Evolutionary conservation across 2,888 invertebrate genomes (phyloP).

Genomic region (Hoplodrina blanda): DNA sequence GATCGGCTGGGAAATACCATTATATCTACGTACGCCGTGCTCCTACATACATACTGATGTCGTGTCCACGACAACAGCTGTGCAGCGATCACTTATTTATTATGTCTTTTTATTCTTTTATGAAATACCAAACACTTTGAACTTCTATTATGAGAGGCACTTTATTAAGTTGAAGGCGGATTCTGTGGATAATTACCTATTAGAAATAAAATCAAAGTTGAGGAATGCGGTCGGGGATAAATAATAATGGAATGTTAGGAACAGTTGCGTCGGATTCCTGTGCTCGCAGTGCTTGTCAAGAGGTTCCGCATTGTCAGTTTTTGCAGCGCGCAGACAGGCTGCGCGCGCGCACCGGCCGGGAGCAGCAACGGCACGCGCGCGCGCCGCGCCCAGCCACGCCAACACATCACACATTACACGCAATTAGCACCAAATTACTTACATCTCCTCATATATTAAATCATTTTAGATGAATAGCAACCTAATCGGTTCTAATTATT

Average conservation of each 20-base stretch:
- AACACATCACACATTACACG: constrained; percentile 23
- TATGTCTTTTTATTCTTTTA: constrained; percentile 64
- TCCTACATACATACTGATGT: constrained; percentile 79
- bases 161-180: constrained; percentile 57
- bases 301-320: constrained; percentile 81
- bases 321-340: constrained; percentile 48
- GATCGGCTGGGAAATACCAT: constrained; percentile 90
- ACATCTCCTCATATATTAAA: constrained; percentile 12
- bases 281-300: constrained; percentile 67
- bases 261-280: constrained; percentile 81
- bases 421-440: constrained; percentile 41
- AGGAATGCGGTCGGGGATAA: constrained; percentile 68
- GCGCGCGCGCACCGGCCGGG: constrained; percentile 37
- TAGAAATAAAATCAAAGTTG: constrained; percentile 65
- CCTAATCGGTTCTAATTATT: constrained; percentile 5
- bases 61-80: constrained; percentile 75
- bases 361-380: constrained; percentile 30
- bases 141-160: constrained; percentile 48
- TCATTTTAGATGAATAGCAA: constrained; percentile 14
- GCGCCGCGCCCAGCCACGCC: constrained; percentile 14
- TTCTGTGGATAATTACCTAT: constrained; percentile 55
- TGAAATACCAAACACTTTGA: constrained; percentile 50
- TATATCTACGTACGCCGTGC: constrained; percentile 74
- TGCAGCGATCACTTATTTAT: constrained; percentile 74
- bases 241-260: constrained; percentile 79